Conservation (phyloP, 2,113 vertebrate species). For the Oxyura jamaicensis region DNA sequence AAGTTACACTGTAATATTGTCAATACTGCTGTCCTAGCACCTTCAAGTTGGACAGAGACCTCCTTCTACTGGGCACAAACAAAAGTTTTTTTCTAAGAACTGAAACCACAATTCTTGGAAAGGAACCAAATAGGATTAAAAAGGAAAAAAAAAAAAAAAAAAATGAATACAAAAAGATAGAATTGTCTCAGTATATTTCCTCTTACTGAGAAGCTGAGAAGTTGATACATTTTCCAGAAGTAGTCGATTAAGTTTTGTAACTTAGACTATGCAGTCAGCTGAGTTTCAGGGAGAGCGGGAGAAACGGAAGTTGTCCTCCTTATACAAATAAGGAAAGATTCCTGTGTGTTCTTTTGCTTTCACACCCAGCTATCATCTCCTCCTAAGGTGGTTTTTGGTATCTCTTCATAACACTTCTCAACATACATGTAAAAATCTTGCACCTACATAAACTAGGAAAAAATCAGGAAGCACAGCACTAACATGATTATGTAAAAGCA, state of each 20-base stretch:
- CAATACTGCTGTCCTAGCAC: neutral
- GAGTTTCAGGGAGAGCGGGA: no score
- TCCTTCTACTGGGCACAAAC: neutral
- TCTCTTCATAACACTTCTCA: neutral
- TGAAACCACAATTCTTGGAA: constrained; percentile 9
- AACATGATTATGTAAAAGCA: neutral
- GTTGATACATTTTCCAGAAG: neutral
- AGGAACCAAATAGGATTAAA: neutral
- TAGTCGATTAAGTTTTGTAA: neutral
- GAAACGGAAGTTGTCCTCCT: neutral
- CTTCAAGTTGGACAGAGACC: constrained; percentile 18
- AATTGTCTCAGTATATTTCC: neutral
- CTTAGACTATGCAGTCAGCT: neutral
- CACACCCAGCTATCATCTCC: neutral
- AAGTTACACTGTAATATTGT: neutral
- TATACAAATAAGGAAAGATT: neutral
- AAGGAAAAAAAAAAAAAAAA: neutral
- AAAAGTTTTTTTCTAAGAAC: neutral
- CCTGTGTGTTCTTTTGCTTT: neutral
- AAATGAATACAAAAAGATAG: neutral
- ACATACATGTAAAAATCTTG: neutral
- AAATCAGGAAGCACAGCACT: neutral
- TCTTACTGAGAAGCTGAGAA: neutral
- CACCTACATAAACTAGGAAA: neutral
- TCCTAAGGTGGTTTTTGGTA: neutral